These are phyloP conservation scores for Sphenopsis melanotis DNA, from an alignment of 2,797 vertebrate genomes.

Conservation along the genomic window DNA sequence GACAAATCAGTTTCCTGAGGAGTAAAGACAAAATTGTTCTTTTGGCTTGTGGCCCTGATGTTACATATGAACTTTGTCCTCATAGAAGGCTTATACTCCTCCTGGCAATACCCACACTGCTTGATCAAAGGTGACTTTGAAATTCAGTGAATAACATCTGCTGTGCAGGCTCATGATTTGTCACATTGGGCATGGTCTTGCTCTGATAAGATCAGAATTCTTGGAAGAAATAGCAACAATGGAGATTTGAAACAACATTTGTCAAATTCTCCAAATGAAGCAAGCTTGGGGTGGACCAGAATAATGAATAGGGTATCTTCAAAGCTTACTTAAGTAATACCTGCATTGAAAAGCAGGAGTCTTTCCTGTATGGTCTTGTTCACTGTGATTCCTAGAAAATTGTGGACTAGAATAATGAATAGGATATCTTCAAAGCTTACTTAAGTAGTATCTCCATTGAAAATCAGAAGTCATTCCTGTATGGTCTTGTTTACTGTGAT, in stretches of 20 bases:
- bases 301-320: background rate
- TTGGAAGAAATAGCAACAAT: background rate
- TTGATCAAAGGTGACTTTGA: background rate
- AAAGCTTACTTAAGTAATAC: background rate
- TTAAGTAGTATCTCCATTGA: background rate
- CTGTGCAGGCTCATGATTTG: background rate
- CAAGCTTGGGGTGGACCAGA: background rate
- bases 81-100: background rate
- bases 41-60: background rate
- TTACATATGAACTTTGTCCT: background rate
- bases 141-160: background rate
- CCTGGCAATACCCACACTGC: background rate
- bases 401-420: background rate
- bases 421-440: background rate
- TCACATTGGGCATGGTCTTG: accelerated
- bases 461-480: background rate
- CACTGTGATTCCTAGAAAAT: background rate
- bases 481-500: background rate
- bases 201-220: background rate
- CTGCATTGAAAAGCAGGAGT: background rate
- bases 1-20: background rate
- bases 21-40: background rate
- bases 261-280: background rate
- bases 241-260: background rate
- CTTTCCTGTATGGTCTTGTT: background rate